phyloP scores from a whole-genome alignment of 2,797 vertebrate species.

The Anableps anableps region DNA sequence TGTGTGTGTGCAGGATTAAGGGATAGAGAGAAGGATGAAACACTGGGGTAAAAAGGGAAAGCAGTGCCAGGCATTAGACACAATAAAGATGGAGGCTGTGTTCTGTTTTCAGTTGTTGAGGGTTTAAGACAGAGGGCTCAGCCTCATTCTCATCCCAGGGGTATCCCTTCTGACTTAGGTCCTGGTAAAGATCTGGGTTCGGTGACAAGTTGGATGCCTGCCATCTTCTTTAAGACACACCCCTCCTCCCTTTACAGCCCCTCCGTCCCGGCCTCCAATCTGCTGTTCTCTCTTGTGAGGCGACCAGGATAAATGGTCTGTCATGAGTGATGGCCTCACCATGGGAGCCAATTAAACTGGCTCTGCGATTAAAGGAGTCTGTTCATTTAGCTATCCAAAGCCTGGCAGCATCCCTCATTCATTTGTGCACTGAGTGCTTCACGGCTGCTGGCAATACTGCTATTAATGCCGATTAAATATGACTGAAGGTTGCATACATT shows the following conservation, averaged over 20 bases:
- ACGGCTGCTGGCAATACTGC: conserved; percentile 26
- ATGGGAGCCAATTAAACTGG: conserved; percentile 75
- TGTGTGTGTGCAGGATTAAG: conserved; percentile 57
- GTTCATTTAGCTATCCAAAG: conserved; percentile 59
- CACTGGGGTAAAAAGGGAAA: conserved; percentile 41
- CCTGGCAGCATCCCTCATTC: conserved; percentile 47
- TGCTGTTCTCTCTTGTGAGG: conserved; percentile 40
- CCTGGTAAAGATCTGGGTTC: conserved; percentile 56
- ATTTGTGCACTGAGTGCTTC: conserved; percentile 24
- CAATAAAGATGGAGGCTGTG: conserved; percentile 70
- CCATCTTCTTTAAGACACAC: conserved; percentile 39
- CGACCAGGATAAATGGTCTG: conserved; percentile 62
- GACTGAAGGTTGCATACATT: conserved; percentile 22
- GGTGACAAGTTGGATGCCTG: conserved; percentile 42
- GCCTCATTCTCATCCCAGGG: conserved; percentile 28
- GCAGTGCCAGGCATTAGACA: conserved; percentile 60
- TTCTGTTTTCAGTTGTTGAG: conserved; percentile 62
- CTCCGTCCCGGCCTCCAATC: neutral
- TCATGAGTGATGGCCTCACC: conserved; percentile 68
- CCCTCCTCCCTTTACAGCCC: conserved; percentile 25
- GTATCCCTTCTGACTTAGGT: conserved; percentile 34
- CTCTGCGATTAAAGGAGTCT: conserved; percentile 67
- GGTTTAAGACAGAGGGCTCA: conserved; percentile 54
- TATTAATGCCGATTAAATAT: conserved; percentile 35
- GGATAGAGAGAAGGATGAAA: conserved; percentile 62